Conservation (phyloP, 2,888 invertebrate species). For the Phania funesta region DNA sequence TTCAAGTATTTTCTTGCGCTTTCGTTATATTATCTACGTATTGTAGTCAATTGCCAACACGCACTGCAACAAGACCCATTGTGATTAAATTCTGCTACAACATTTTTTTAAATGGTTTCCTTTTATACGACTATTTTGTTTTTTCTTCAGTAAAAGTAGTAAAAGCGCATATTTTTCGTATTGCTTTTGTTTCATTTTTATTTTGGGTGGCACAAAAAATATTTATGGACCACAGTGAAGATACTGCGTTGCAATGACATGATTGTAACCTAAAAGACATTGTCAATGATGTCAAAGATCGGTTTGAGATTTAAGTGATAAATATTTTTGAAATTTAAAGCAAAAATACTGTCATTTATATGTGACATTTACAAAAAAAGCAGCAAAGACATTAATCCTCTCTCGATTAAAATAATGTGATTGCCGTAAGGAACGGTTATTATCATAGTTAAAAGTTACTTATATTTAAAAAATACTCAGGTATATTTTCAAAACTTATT, state of each 20-base stretch:
- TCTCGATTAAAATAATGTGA: too few relatives aligned
- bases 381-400: too few relatives aligned
- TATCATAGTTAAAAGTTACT: too few relatives aligned
- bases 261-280: constrained; percentile 33
- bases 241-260: neutral
- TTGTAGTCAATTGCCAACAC: constrained; percentile 43
- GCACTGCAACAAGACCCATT: constrained; percentile 39
- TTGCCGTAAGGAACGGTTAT: too few relatives aligned
- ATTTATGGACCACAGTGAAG: constrained; percentile 25
- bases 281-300: constrained; percentile 43
- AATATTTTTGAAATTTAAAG: neutral
- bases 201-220: neutral
- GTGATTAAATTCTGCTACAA: constrained; percentile 46
- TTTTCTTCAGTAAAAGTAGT: neutral
- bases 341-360: constrained; percentile 3
- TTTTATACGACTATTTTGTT: constrained; percentile 6
- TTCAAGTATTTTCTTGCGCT: neutral
- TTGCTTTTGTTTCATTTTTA: neutral
- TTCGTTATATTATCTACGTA: constrained; percentile 11
- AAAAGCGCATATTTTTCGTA: neutral
- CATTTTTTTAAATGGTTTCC: neutral
- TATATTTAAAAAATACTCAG: too few relatives aligned
- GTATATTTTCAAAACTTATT: too few relatives aligned
- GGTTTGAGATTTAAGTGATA: constrained; percentile 18
- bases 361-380: constrained; percentile 12